Evolutionary conservation across 1,140 invertebrate genomes (phyloP), one percentile per base, ranked within the genome.

Genomic region (Caenorhabditis brenneri): DNA sequence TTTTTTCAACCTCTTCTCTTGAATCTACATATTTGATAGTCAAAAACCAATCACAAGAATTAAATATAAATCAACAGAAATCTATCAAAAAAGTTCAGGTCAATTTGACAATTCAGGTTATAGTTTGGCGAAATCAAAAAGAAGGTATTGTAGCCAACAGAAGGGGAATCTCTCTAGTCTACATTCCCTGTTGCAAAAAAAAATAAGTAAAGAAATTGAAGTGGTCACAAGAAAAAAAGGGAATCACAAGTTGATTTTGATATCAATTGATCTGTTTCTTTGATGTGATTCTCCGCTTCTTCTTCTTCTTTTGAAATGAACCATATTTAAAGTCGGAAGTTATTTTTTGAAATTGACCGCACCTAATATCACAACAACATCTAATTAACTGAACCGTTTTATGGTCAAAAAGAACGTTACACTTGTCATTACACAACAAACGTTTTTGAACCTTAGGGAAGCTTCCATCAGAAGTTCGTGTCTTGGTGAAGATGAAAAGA

Each of bases 1-100:
- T 27, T 55, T 51, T 19, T 19, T 19, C 15, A 19, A 12, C n/a
- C n/a, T 22, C n/a, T n/a, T 65, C 58, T 65, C 65, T 24, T 27
- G n/a, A 42, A 42, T 74, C 65, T 74, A 24, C 36, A 65, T 65
- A 65, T 65, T 65, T 36, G 58, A 65, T 65, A 65, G 58, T 65
- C 58, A 65, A 65, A 65, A 65, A 65, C 58, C 58, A 65, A 33
- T 36, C 29, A 65, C 0, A 36, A 65, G n/a, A 51, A 51, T 51
- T 19, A 51, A 51, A 51, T 10, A 58, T 51, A 51, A 51, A 51
- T 51, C 15, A 51, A 42, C 39, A 36, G 58, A 36, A 5, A 19
- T 10, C 15, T 65, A 27, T n/a, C n/a, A 51, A 51, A n/a, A 27
- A 55, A 55, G 53, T 55, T 55, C 53, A 55, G 53, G 53, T 55